phyloP scores from a whole-genome alignment of 2,797 vertebrate species.

The Eupleurogrammus muticus region DNA sequence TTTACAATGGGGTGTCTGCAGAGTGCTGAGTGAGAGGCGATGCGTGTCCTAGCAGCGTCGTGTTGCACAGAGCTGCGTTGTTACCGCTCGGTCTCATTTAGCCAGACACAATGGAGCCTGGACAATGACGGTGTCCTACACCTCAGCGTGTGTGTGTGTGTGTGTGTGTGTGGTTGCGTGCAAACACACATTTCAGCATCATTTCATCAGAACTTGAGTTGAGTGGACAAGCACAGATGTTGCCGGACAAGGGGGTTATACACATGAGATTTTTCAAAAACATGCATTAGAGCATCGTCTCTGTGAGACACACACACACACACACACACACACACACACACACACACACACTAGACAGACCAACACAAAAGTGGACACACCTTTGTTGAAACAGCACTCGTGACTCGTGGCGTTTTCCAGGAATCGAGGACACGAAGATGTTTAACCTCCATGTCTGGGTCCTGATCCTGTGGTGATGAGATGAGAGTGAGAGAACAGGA shows the following conservation, averaged over 20 bases:
- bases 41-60: constrained; percentile 61
- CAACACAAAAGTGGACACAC: constrained; percentile 1
- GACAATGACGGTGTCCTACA: constrained; percentile 50
- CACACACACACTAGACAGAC: background rate
- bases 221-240: constrained; percentile 9
- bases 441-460: constrained; percentile 58
- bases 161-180: constrained; percentile 18
- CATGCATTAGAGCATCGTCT: constrained; percentile 1
- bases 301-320: constrained; percentile 13
- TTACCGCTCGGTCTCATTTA: constrained; percentile 69
- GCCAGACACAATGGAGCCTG: constrained; percentile 56
- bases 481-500: too few species aligned
- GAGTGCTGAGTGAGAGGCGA: constrained; percentile 49
- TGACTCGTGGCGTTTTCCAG: constrained; percentile 33
- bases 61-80: constrained; percentile 63
- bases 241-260: background rate
- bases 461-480: constrained; percentile 26
- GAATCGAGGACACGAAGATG: constrained; percentile 51
- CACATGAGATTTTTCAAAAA: constrained; percentile 10
- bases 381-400: constrained; percentile 46
- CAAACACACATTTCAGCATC: constrained; percentile 2
- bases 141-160: constrained; percentile 19
- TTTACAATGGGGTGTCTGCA: constrained; percentile 64
- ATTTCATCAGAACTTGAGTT: constrained; percentile 32
- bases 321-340: constrained; percentile 3